phyloP scores from a whole-genome alignment of 2,888 invertebrate genomes.

The Athalia circularis region DNA sequence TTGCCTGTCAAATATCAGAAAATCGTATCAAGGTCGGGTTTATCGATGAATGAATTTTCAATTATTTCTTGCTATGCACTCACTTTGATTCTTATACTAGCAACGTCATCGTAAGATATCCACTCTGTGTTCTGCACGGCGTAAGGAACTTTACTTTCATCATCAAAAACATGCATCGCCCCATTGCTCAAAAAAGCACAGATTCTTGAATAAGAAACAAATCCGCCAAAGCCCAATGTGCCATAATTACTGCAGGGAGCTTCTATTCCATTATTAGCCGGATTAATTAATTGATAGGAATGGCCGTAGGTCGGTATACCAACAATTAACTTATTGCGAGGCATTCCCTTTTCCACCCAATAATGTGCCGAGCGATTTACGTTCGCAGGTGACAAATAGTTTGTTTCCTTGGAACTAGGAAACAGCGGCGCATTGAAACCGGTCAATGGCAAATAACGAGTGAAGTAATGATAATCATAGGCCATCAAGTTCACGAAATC shows the following conservation, averaged over 20 bases:
- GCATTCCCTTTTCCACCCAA: conserved; percentile 86
- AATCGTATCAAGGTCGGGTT: conserved; percentile 18
- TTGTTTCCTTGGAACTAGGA: conserved; percentile 77
- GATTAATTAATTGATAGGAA: conserved; percentile 79
- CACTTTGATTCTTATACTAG: conserved; percentile 84
- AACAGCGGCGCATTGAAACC: conserved; percentile 90
- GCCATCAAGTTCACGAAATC: conserved; percentile 94
- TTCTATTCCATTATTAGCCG: conserved; percentile 80
- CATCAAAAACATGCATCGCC: conserved; percentile 79
- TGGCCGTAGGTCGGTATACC: conserved; percentile 94
- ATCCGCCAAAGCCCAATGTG: conserved; percentile 81
- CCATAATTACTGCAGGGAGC: conserved; percentile 85
- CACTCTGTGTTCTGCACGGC: conserved; percentile 83
- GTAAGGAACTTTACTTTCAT: conserved; percentile 86
- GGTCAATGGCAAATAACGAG: conserved; percentile 86
- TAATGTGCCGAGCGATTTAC: conserved; percentile 88
- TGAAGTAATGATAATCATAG: conserved; percentile 91
- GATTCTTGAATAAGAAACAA: conserved; percentile 82
- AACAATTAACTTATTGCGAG: conserved; percentile 85
- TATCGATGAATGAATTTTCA: background rate
- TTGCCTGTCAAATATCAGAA: conserved; percentile 73
- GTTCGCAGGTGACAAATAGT: conserved; percentile 83
- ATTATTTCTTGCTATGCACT: background rate
- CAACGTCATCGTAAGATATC: conserved; percentile 87
- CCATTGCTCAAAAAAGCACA: conserved; percentile 81